A percentile compares a stretch with the other conserved stretches of the same genome.
Evolutionary conservation across 2,797 vertebrate species (phyloP).

Genomic region (Lutjanus campechanus): DNA sequence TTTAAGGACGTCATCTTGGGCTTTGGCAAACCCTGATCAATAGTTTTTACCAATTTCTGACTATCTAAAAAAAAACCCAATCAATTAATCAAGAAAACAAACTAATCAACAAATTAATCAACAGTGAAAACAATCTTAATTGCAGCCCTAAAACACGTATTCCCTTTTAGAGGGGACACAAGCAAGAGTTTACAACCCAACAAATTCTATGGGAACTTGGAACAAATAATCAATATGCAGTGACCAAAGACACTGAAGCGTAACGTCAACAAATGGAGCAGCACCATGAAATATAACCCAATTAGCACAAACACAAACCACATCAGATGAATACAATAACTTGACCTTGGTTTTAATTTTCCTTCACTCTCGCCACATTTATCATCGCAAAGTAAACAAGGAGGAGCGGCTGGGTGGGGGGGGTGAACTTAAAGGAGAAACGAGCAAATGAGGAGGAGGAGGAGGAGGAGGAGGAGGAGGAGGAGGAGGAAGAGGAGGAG

Average conservation of each 20-base stretch:
- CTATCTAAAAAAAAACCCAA: no score
- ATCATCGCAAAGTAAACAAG: constrained; percentile 28
- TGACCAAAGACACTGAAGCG: constrained; percentile 13
- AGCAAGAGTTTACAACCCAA: background rate
- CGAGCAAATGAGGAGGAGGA: background rate
- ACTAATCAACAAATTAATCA: no score
- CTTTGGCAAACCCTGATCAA: no score
- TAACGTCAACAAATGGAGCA: background rate
- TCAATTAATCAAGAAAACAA: no score
- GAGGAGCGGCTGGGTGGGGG: background rate
- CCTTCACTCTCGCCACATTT: constrained; percentile 23
- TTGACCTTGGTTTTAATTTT: constrained; percentile 55
- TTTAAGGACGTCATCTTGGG: no score
- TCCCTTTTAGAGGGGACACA: background rate
- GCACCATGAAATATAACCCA: constrained; percentile 47
- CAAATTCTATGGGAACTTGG: constrained; percentile 1
- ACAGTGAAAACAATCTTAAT: no score
- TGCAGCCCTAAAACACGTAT: no score
- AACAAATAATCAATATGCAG: constrained; percentile 12
- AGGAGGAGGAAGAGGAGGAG: background rate
- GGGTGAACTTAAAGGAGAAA: constrained; percentile 16
- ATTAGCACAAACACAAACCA: constrained; percentile 44
- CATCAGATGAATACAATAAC: constrained; percentile 45
- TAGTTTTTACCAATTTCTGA: no score
- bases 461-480: background rate